phyloP scores from a whole-genome alignment of 2,113 vertebrate genomes.

The Salvelinus sp. region DNA sequence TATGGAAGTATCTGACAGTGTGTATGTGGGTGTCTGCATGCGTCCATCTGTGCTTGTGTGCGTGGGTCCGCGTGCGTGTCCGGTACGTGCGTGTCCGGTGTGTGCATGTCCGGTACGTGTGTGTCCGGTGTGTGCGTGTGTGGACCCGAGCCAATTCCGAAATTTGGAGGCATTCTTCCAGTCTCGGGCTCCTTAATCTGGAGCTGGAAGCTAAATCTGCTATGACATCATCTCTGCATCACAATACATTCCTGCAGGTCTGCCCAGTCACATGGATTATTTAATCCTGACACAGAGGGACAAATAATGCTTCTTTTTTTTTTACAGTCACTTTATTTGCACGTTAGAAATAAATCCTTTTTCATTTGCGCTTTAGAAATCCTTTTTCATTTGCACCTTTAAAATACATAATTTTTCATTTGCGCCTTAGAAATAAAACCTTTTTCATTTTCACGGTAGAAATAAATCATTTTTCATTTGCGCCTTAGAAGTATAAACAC shows the following conservation, averaged over 20 bases:
- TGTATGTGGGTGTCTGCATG: background rate
- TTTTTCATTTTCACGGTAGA: background rate
- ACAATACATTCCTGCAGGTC: constrained; percentile 54
- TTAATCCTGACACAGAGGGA: constrained; percentile 32
- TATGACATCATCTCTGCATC: constrained; percentile 58
- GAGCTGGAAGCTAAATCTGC: constrained; percentile 47
- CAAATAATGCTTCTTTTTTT: background rate
- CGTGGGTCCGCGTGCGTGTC: background rate
- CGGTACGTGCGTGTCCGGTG: too few species aligned
- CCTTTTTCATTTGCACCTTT: background rate
- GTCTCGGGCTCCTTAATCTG: constrained; percentile 41
- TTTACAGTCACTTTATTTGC: background rate
- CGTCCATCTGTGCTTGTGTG: background rate
- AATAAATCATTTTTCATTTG: background rate
- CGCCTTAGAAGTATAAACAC: constrained; percentile 25
- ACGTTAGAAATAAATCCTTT: too few species aligned
- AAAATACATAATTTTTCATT: background rate
- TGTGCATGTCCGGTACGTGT: background rate
- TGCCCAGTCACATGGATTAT: constrained; percentile 35
- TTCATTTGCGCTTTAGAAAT: background rate
- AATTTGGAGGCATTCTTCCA: constrained; percentile 42
- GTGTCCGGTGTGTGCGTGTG: background rate
- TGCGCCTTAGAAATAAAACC: constrained; percentile 21
- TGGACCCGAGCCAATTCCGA: constrained; percentile 42
- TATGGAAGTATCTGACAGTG: too few species aligned